These are phyloP conservation scores for Agapornis roseicollis DNA, from an alignment of 2,113 vertebrate species.

Conservation along the genomic window DNA sequence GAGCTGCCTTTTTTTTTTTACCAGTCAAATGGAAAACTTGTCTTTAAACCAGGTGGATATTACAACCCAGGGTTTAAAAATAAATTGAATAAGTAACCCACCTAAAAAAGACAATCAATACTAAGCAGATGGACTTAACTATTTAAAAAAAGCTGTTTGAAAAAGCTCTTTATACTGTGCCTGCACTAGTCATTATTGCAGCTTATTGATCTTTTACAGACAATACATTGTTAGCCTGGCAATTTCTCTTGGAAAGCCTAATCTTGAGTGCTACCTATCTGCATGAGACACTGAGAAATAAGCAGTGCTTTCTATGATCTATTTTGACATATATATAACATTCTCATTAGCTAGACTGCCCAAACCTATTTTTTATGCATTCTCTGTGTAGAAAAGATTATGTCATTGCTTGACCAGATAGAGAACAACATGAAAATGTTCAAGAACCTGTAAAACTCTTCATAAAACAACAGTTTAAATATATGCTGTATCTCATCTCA, in stretches of 20 bases:
- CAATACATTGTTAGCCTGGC: slow-evolving; percentile 35
- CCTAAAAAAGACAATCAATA: slow-evolving; percentile 50
- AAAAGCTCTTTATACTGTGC: slow-evolving; percentile 42
- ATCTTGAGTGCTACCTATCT: neutral
- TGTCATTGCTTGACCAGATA: neutral
- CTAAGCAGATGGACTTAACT: slow-evolving; percentile 30
- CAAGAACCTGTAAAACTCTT: neutral
- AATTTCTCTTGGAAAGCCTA: slow-evolving; percentile 20
- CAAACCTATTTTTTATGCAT: neutral
- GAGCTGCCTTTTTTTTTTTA: neutral
- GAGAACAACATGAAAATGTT: neutral
- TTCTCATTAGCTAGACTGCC: neutral
- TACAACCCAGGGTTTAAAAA: slow-evolving; percentile 46
- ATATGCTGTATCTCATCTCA: neutral
- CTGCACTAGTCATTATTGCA: slow-evolving; percentile 17
- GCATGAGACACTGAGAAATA: neutral
- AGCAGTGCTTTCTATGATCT: neutral
- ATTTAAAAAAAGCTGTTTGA: slow-evolving; percentile 42
- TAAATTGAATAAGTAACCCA: slow-evolving; percentile 33
- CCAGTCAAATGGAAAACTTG: neutral
- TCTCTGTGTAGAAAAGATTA: neutral
- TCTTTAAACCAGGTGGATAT: slow-evolving; percentile 51
- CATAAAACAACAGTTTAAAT: neutral
- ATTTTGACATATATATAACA: neutral
- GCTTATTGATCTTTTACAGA: slow-evolving; percentile 50